Evolutionary conservation across 2,888 invertebrate genomes (phyloP), one percentile per base, ranked within the genome.

Genomic region (Tribolium freemani): DNA sequence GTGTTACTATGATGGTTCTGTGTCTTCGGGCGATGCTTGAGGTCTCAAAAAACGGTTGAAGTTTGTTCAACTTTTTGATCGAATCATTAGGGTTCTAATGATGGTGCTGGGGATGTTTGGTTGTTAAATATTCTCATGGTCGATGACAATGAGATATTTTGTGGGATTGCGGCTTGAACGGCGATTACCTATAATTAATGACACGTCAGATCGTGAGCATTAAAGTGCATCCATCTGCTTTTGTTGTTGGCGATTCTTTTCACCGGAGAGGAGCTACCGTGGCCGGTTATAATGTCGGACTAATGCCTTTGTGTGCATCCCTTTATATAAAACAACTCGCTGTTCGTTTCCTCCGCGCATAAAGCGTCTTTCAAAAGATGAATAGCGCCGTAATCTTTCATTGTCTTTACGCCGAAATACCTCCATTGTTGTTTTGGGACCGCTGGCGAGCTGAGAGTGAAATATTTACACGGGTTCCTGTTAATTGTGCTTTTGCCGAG

Each of bases 121-220:
- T 57, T 46, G 61, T 61, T 66, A 66, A 64, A 66, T 73, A 74
- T 73, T 74, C 74, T 74, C 73, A 75, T 74, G 74, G 53, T 50
- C 54, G 66, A 56, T 72, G 74, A 83, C 83, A 82, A 82, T 81
- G 77, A 78, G 79, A 81, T 81, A 83, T 83, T 83, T 83, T 81
- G 80, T 80, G 75, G 79, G 78, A 83, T 83, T 83, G 81, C 76
- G 74, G 64, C 44, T 56, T 68, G 61, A 51, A 60, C 80, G 81
- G 82, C 81, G 83, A 85, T 85, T 84, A 85, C 81, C 82, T 78
- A 82, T 85, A 84, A 85, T 85, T 85, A 85, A 85, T 85, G 85
- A 85, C 82, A 80, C 79, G 85, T 85, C 85, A 84, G 84, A 81
- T 81, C 78, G 83, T 80, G 79, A 82, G 83, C 83, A 84, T 84